Conservation (phyloP, 2,797 vertebrate genomes). For the Channa striata region DNA sequence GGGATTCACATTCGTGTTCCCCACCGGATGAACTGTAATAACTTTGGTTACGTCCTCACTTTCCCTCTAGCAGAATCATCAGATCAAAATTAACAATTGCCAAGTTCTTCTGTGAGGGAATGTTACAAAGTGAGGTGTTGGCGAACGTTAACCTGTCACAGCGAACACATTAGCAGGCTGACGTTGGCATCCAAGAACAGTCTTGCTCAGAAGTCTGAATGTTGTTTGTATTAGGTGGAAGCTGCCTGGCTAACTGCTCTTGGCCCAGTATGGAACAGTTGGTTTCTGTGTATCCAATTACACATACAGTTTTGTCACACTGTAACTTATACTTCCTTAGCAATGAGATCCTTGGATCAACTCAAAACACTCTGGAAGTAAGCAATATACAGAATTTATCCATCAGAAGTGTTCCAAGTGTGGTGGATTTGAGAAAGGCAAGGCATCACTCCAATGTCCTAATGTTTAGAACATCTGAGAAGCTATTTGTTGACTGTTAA, state of each 20-base stretch:
- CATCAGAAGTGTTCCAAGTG: slow-evolving; percentile 12
- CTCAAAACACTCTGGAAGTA: slow-evolving; percentile 34
- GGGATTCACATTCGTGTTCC: not conserved
- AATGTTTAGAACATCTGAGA: slow-evolving; percentile 66
- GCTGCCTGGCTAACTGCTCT: slow-evolving; percentile 21
- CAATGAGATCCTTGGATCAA: slow-evolving; percentile 36
- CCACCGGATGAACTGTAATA: not conserved
- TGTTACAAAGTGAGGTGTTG: too few species aligned
- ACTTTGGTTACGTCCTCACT: not conserved
- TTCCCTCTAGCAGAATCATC: not conserved
- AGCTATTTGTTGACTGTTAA: slow-evolving; percentile 64
- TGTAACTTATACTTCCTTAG: slow-evolving; percentile 26
- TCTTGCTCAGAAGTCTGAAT: slow-evolving; percentile 5
- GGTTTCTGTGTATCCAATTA: slow-evolving; percentile 32
- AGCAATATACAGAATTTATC: slow-evolving; percentile 4
- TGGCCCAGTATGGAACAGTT: slow-evolving; percentile 23
- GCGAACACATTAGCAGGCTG: not conserved
- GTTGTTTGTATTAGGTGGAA: slow-evolving; percentile 32
- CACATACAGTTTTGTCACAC: slow-evolving; percentile 13
- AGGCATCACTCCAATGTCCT: slow-evolving; percentile 46
- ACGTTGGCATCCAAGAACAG: not conserved
- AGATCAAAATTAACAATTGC: not conserved
- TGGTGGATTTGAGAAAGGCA: slow-evolving; percentile 22
- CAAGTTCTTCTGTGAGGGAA: too few species aligned
- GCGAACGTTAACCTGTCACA: too few species aligned